phyloP scores from a whole-genome alignment of 2,113 vertebrate species.

The Dromiciops gliroides region DNA sequence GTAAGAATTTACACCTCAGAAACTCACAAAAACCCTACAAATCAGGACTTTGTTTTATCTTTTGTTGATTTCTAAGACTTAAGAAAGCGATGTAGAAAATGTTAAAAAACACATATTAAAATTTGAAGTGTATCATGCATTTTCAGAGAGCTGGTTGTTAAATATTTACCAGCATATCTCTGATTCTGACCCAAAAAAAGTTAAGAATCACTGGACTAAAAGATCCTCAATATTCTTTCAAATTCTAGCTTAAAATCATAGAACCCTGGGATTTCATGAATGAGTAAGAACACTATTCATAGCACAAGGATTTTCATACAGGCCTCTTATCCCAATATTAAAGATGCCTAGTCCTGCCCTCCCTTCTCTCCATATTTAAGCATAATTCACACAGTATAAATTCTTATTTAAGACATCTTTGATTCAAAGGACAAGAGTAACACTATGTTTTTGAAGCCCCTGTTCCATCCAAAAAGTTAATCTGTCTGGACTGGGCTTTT shows the following conservation, averaged over 20 bases:
- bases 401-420: conserved; percentile 44
- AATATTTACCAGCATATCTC: neutral
- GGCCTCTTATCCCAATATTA: conserved; percentile 21
- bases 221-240: neutral
- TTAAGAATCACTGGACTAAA: neutral
- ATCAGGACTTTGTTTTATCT: neutral
- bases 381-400: conserved; percentile 27
- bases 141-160: neutral
- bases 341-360: neutral
- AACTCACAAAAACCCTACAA: neutral
- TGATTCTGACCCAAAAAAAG: neutral
- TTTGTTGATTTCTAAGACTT: neutral
- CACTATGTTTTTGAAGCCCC: conserved; percentile 47
- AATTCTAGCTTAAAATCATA: neutral
- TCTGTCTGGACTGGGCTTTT: conserved; percentile 57
- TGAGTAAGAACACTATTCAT: neutral
- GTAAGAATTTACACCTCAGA: neutral
- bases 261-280: neutral
- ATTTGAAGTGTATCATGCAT: neutral
- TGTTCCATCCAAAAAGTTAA: conserved; percentile 25
- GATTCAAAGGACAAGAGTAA: conserved; percentile 17
- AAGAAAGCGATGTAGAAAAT: neutral
- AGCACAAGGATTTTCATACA: neutral
- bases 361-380: neutral
- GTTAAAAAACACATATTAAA: neutral